These are phyloP conservation scores for Apaloderma vittatum DNA, from an alignment of 2,113 vertebrate genomes.

Conservation along the genomic window DNA sequence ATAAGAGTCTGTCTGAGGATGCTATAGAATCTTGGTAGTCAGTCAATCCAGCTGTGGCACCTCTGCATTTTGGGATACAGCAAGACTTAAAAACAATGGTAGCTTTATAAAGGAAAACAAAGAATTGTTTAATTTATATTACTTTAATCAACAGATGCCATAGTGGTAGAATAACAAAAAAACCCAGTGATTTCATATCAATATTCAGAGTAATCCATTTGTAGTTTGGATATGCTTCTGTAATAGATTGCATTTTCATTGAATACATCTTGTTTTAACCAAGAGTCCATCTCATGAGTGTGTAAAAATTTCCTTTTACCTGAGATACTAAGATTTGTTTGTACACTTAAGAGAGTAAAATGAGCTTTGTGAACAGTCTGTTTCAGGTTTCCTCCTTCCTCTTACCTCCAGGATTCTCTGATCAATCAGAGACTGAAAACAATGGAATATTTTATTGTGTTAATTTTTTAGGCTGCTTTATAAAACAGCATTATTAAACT, in stretches of 20 bases:
- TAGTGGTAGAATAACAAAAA: neutral
- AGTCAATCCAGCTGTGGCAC: neutral
- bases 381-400: neutral
- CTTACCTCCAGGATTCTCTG: neutral
- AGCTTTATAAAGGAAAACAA: neutral
- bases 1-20: neutral
- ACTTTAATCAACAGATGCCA: neutral
- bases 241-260: neutral
- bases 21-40: neutral
- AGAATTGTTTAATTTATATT: neutral
- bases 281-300: neutral
- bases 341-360: neutral
- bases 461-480: neutral
- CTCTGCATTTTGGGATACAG: neutral
- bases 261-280: neutral
- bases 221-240: neutral
- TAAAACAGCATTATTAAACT: neutral
- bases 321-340: neutral
- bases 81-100: neutral
- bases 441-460: neutral
- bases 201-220: neutral
- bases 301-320: neutral
- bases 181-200: neutral
- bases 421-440: neutral
- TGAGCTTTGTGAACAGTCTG: neutral